Percentiles rank a stretch among this genome's conserved stretches.
Evolutionary conservation across 2,888 invertebrate genomes (phyloP).

Genomic region (Mesorhabditis spiculigera): DNA sequence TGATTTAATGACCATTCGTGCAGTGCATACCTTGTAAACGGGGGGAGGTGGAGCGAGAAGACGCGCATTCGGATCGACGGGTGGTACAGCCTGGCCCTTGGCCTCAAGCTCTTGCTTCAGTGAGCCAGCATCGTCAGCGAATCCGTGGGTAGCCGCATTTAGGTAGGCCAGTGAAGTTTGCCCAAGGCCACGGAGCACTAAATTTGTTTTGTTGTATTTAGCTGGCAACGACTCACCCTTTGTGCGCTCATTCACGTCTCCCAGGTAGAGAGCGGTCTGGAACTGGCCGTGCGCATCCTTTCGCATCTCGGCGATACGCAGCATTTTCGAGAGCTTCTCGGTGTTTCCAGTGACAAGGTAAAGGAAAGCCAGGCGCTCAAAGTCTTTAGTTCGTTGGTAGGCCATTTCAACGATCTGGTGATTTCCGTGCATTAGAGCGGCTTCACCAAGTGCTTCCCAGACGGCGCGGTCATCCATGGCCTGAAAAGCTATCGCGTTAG

Average conservation of each 20-base stretch:
- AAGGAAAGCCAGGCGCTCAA: conserved; percentile 76
- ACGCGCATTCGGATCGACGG: conserved; percentile 72
- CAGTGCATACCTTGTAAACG: conserved; percentile 65
- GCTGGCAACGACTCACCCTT: conserved; percentile 61
- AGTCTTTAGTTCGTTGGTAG: conserved; percentile 71
- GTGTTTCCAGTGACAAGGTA: conserved; percentile 93
- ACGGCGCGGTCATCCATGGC: conserved; percentile 86
- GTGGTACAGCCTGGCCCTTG: conserved; percentile 65
- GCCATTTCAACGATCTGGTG: conserved; percentile 88
- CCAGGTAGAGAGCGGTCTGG: conserved; percentile 85
- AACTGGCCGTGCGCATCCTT: conserved; percentile 95
- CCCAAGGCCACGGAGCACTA: conserved; percentile 68
- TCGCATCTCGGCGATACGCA: conserved; percentile 95
- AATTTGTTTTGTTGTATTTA: conserved; percentile 8
- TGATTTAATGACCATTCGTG: neutral
- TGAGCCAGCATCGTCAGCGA: conserved; percentile 75
- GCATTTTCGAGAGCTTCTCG: conserved; percentile 96
- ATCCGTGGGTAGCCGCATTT: conserved; percentile 87
- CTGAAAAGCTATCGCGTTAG: conserved; percentile 8
- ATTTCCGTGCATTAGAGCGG: conserved; percentile 78
- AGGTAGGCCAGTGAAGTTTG: conserved; percentile 76
- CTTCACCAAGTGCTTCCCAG: conserved; percentile 91
- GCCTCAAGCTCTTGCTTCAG: conserved; percentile 61
- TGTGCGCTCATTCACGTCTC: conserved; percentile 84
- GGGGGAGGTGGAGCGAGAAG: conserved; percentile 84